These are phyloP conservation scores for Phoronis australis DNA, from an alignment of 2,888 invertebrate species.

Conservation along the genomic window DNA sequence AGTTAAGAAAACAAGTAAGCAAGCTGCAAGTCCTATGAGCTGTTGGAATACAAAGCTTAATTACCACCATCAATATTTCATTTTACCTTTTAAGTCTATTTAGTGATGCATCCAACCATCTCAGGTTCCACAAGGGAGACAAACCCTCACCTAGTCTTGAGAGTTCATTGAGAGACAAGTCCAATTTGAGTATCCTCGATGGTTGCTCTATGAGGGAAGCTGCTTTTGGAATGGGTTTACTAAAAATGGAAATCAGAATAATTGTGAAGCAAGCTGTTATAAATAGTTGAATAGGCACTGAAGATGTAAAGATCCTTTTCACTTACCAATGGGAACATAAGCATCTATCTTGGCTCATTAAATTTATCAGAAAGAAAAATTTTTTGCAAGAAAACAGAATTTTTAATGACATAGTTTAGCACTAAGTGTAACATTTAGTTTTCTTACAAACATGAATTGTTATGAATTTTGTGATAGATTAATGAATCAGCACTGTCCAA, in stretches of 20 bases:
- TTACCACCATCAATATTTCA: not conserved
- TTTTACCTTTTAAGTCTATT: conserved; percentile 37
- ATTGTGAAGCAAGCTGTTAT: too few species aligned
- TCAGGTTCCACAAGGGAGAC: conserved; percentile 25
- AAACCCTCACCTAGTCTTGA: conserved; percentile 26
- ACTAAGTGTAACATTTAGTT: too few species aligned
- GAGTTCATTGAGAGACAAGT: conserved; percentile 36
- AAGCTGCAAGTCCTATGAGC: too few species aligned
- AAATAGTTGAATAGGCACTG: too few species aligned
- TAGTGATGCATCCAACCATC: conserved; percentile 36
- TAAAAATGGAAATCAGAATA: too few species aligned
- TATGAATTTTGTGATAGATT: too few species aligned
- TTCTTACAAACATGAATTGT: too few species aligned
- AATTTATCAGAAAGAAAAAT: too few species aligned
- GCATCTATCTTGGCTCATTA: too few species aligned
- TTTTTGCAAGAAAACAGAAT: too few species aligned
- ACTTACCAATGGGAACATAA: not conserved
- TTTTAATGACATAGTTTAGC: too few species aligned
- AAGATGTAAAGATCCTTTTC: not conserved
- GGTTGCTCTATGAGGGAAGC: conserved; percentile 9
- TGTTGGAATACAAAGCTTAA: not conserved
- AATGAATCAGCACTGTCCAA: too few species aligned
- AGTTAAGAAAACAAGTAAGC: not conserved
- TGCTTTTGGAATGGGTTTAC: not conserved
- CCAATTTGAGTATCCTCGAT: conserved; percentile 9